Evolutionary conservation across 37 sponge, comb jelly and placozoan genomes (phyloP).

Genomic region (Spongilla lacustris): DNA sequence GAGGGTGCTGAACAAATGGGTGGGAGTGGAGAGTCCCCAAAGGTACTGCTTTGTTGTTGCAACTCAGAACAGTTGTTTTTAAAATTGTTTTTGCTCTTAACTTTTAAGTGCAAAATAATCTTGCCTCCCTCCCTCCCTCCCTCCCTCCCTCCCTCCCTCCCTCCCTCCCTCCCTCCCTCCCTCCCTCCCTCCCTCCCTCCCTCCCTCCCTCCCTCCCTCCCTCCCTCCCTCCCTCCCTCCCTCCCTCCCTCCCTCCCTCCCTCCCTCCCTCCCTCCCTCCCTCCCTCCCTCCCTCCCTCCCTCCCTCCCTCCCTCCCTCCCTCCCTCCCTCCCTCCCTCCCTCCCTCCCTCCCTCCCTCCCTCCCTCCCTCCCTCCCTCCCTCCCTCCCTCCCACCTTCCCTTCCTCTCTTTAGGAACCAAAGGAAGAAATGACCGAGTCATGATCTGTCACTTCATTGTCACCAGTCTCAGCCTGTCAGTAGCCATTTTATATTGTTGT

Average conservation of each 20-base stretch:
- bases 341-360: background rate
- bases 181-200: background rate
- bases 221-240: background rate
- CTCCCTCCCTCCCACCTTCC: background rate
- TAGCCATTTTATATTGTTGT: background rate
- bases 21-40: background rate
- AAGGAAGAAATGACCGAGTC: background rate
- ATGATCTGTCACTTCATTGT: background rate
- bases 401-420: background rate
- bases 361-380: background rate
- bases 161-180: background rate
- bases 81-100: no score
- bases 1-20: constrained; percentile 54
- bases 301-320: background rate
- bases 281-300: background rate
- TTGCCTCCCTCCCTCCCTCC: no score
- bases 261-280: background rate
- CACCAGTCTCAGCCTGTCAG: background rate
- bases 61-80: no score
- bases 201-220: no score
- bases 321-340: background rate
- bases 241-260: background rate
- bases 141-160: no score
- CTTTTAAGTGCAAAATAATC: no score
- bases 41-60: background rate